Evolutionary conservation across 2,113 vertebrate genomes (phyloP).

Genomic region (Cochlearius cochlearius): DNA sequence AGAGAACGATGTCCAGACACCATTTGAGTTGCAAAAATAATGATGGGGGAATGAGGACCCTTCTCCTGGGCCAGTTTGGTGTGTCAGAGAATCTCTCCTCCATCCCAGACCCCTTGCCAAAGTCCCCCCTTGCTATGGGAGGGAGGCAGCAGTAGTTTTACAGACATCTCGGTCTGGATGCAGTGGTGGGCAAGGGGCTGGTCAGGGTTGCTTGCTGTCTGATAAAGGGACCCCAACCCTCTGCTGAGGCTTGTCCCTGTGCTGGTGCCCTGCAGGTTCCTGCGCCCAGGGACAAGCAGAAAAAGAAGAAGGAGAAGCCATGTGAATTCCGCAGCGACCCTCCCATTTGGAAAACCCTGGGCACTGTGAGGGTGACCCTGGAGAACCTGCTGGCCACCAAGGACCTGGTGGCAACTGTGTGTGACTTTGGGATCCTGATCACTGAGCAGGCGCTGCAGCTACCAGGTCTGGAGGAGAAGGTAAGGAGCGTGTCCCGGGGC

Average conservation of each 20-base stretch:
- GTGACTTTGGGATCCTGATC: conserved; percentile 66
- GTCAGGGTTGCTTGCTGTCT: background rate
- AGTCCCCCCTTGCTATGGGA: background rate
- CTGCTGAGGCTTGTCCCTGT: background rate
- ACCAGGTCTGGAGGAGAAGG: conserved; percentile 6
- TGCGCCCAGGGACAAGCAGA: conserved; percentile 54
- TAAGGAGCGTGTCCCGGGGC: background rate
- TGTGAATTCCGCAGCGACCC: conserved; percentile 67
- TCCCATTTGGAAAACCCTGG: conserved; percentile 68
- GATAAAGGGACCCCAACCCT: background rate
- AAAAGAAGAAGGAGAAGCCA: background rate
- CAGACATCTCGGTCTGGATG: background rate
- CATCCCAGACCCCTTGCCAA: background rate
- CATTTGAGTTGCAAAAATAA: background rate
- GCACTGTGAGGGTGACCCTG: conserved; percentile 57
- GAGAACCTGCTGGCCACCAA: conserved; percentile 62
- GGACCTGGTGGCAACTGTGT: conserved; percentile 57
- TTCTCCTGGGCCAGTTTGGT: background rate
- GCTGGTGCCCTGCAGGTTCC: background rate
- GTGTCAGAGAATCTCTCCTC: background rate
- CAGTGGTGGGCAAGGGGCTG: background rate
- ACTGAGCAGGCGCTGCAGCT: background rate
- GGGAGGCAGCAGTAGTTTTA: background rate
- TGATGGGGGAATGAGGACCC: background rate
- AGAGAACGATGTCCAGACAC: background rate